Conservation (phyloP, 1,140 invertebrate species). For the Pentalonia nigronervosa region DNA sequence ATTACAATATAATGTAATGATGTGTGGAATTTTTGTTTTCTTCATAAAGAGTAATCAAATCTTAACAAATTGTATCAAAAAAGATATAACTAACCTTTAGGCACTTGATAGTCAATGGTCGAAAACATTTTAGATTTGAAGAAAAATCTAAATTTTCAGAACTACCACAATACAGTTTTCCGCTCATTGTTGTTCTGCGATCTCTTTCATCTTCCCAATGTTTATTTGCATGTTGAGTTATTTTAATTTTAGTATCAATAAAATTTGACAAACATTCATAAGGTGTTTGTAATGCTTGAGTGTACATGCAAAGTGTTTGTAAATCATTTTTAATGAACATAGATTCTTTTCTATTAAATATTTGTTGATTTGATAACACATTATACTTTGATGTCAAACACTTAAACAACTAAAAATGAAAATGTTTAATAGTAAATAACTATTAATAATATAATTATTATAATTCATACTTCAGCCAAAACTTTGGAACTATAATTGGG, state of each 20-base stretch:
- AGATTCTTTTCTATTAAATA: conserved; percentile 13
- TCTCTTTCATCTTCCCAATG: conserved; percentile 52
- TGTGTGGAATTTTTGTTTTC: background rate
- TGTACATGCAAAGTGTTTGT: conserved; percentile 27
- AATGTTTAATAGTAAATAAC: conserved; percentile 2
- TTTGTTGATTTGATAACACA: background rate
- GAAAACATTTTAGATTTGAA: conserved; percentile 59
- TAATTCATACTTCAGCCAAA: conserved; percentile 29
- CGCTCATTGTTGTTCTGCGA: conserved; percentile 26
- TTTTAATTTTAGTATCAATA: conserved; percentile 61
- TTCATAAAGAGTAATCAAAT: background rate
- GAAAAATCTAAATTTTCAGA: conserved; percentile 60
- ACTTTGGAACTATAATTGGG: conserved; percentile 45
- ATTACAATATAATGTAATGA: background rate
- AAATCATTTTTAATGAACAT: conserved; percentile 34
- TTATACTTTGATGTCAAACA: conserved; percentile 39
- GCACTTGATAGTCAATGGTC: conserved; percentile 41
- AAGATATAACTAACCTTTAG: conserved; percentile 27
- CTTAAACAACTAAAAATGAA: conserved; percentile 48
- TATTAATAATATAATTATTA: background rate
- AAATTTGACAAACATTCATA: conserved; percentile 51
- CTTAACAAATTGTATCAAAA: background rate
- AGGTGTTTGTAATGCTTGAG: conserved; percentile 49
- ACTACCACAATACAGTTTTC: conserved; percentile 29
- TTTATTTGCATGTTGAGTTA: conserved; percentile 38